phyloP scores from a whole-genome alignment of 2,113 vertebrate species.

The Hemicordylus capensis region DNA sequence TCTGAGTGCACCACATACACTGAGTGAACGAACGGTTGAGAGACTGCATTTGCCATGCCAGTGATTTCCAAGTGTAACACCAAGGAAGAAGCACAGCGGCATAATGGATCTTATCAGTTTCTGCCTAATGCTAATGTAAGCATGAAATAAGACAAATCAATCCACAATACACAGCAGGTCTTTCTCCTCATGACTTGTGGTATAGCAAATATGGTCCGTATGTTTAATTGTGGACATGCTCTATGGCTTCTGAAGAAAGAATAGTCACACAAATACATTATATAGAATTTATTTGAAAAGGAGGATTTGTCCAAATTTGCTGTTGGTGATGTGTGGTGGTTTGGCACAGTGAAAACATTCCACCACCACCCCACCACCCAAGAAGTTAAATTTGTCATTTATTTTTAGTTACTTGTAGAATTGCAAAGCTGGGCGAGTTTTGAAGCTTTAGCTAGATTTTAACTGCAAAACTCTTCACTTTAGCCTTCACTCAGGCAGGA shows the following conservation, averaged over 20 bases:
- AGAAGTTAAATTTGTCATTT: background rate
- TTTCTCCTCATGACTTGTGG: background rate
- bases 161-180: background rate
- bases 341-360: background rate
- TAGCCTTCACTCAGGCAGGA: background rate
- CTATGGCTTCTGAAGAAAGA: background rate
- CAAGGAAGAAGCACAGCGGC: background rate
- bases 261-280: background rate
- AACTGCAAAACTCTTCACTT: background rate
- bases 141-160: background rate
- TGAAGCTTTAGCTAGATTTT: background rate
- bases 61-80: too few relatives aligned
- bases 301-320: background rate
- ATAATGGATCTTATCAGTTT: background rate
- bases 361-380: background rate
- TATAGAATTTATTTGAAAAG: background rate
- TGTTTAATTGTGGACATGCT: background rate
- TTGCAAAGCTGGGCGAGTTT: background rate
- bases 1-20: too few relatives aligned
- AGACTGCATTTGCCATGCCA: background rate
- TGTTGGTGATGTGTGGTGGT: background rate
- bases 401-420: background rate
- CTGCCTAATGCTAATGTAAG: background rate
- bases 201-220: background rate
- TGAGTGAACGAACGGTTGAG: background rate